A percentile compares a stretch with the other conserved stretches of the same genome.
phyloP scores from a whole-genome alignment of 2,797 vertebrate species.

The Gymnodraco acuticeps region DNA sequence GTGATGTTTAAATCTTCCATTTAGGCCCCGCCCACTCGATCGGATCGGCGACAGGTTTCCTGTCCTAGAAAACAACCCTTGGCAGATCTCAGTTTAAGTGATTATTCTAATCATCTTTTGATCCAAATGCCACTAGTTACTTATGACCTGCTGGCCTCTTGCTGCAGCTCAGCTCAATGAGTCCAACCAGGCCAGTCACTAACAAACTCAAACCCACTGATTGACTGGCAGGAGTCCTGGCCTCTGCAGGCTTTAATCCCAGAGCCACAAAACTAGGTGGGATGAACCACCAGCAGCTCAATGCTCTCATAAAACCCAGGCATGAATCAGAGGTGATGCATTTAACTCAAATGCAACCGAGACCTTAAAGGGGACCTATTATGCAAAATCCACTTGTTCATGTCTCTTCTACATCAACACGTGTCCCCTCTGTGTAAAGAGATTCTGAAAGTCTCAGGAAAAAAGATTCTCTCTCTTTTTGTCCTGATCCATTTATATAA shows the following conservation, averaged over 20 bases:
- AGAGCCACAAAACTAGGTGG: background rate
- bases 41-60: too few species aligned
- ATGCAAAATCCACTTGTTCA: too few species aligned
- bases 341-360: too few species aligned
- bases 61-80: conserved; percentile 18
- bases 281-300: background rate
- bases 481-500: too few species aligned
- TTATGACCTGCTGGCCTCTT: conserved; percentile 49
- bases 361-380: too few species aligned
- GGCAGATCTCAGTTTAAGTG: conserved; percentile 38
- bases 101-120: conserved; percentile 49
- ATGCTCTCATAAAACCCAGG: background rate
- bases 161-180: conserved; percentile 37
- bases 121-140: conserved; percentile 53
- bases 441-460: too few species aligned
- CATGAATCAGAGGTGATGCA: too few species aligned
- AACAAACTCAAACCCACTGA: conserved; percentile 23
- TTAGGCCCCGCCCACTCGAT: too few species aligned
- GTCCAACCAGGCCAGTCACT: conserved; percentile 44
- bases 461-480: too few species aligned
- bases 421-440: too few species aligned
- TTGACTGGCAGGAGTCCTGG: conserved; percentile 46
- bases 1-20: too few species aligned
- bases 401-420: too few species aligned
- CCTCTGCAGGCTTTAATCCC: conserved; percentile 30